A percentile compares a stretch with the other conserved stretches of the same genome.
phyloP scores from a whole-genome alignment of 1,140 invertebrate species.

The Pogonomyrmex californicus region DNA sequence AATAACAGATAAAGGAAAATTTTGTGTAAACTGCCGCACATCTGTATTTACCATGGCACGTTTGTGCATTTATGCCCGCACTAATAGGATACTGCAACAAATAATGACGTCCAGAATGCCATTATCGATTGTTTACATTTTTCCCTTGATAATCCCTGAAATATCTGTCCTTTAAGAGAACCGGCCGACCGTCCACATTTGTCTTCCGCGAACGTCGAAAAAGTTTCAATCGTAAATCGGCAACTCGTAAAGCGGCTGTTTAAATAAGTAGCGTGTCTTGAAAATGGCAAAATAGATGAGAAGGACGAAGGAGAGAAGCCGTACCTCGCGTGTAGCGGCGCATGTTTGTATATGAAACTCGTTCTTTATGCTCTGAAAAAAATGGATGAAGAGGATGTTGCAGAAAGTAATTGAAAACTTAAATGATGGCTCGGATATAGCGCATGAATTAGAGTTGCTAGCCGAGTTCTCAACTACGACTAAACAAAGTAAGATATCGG shows the following conservation, averaged over 20 bases:
- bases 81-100: conserved; percentile 3
- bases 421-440: conserved; percentile 23
- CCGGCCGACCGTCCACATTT: neutral
- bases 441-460: conserved; percentile 38
- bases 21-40: conserved; percentile 14
- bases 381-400: neutral
- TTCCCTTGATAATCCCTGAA: conserved; percentile 58
- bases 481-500: conserved; percentile 21
- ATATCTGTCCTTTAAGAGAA: neutral
- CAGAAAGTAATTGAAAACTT: conserved; percentile 55
- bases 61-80: neutral
- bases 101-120: conserved; percentile 43
- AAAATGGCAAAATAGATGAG: conserved; percentile 23
- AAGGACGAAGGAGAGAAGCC: conserved; percentile 2
- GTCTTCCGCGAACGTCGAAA: neutral
- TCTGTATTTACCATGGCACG: conserved; percentile 63
- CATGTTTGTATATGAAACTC: conserved; percentile 36
- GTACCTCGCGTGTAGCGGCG: conserved; percentile 29
- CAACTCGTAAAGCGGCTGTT: neutral
- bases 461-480: conserved; percentile 13
- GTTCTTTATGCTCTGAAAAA: conserved; percentile 6
- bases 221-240: conserved; percentile 22
- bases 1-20: conserved; percentile 59
- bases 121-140: conserved; percentile 71
- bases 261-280: conserved; percentile 34